A percentile compares a stretch with the other conserved stretches of the same genome.
phyloP scores from a whole-genome alignment of 2,888 invertebrate genomes.

The Labia minor region DNA sequence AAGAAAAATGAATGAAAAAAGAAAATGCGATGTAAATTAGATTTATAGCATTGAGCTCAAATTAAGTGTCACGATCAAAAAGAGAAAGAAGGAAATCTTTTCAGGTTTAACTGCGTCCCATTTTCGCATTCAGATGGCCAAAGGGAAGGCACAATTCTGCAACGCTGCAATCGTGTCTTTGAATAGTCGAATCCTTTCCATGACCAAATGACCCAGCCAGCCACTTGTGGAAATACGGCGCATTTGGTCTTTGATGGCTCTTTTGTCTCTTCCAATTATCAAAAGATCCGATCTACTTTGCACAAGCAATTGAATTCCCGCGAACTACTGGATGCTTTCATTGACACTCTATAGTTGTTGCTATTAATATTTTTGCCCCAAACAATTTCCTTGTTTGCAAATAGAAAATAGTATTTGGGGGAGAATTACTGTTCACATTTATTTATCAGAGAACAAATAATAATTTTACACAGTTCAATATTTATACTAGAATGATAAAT shows the following conservation, averaged over 20 bases:
- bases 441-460: conserved; percentile 13
- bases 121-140: not conserved
- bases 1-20: too few relatives aligned
- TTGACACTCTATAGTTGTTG: not conserved
- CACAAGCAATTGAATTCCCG: not conserved
- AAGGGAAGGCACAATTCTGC: not conserved
- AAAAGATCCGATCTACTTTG: not conserved
- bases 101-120: not conserved
- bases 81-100: not conserved
- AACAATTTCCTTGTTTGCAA: conserved; percentile 7
- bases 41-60: too few relatives aligned
- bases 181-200: not conserved
- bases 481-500: conserved; percentile 13
- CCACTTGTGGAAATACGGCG: not conserved
- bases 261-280: not conserved
- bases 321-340: not conserved
- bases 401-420: not conserved
- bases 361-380: not conserved
- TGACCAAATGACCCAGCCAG: not conserved
- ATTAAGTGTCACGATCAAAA: too few relatives aligned
- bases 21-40: too few relatives aligned
- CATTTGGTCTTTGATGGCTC: not conserved
- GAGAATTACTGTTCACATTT: not conserved
- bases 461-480: conserved; percentile 8
- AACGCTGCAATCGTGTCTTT: not conserved